Evolutionary conservation across 2,888 invertebrate genomes (phyloP).

Genomic region (Resseliella maxima): DNA sequence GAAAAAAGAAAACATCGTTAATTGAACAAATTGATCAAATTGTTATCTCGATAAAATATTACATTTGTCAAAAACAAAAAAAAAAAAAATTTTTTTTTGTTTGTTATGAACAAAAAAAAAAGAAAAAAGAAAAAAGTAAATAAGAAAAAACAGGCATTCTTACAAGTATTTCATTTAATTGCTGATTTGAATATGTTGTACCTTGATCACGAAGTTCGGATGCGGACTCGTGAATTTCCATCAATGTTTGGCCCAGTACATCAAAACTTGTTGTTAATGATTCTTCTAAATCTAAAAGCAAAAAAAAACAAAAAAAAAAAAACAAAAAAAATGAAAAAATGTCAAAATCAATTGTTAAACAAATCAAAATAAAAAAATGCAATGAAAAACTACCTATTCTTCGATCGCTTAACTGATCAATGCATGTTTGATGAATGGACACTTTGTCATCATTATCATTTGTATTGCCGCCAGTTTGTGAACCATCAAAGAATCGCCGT

Average conservation of each 20-base stretch:
- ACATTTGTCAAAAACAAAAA: neutral
- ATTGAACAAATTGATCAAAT: neutral
- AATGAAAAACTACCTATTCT: neutral
- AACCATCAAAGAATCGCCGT: slow-evolving; percentile 22
- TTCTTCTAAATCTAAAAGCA: slow-evolving; percentile 62
- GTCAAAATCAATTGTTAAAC: neutral
- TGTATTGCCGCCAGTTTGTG: neutral
- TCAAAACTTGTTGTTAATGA: slow-evolving; percentile 64
- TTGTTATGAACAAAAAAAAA: too few species aligned
- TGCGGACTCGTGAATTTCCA: slow-evolving; percentile 64
- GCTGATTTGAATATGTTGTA: slow-evolving; percentile 60
- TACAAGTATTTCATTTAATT: slow-evolving; percentile 66
- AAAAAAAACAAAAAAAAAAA: neutral
- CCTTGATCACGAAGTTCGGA: slow-evolving; percentile 64
- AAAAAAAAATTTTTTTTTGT: neutral
- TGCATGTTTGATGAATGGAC: slow-evolving; percentile 12
- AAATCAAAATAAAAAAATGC: neutral
- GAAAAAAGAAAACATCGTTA: neutral
- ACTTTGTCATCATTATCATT: neutral
- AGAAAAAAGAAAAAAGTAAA: neutral
- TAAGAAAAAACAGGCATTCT: slow-evolving; percentile 9
- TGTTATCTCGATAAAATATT: too few species aligned
- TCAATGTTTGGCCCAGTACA: slow-evolving; percentile 64
- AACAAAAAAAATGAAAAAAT: neutral
- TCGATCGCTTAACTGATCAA: slow-evolving; percentile 43